Base-by-base conservation (phyloP, 30 jellyfish, hydroid and myxozoan species). In the Mastigias papua region DNA sequence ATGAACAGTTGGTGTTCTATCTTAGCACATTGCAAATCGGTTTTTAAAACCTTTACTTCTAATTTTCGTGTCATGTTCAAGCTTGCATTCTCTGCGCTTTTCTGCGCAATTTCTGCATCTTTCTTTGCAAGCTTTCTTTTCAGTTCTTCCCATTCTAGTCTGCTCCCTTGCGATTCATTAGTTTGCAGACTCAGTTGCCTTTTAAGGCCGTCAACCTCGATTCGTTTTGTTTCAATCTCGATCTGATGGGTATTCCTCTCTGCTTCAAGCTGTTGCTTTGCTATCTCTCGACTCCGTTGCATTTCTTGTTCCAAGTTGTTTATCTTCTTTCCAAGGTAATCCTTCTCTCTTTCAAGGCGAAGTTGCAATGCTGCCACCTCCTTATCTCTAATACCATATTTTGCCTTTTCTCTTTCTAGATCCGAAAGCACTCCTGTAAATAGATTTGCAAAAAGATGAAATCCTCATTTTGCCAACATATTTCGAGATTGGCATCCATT, bases 171-270 rank as follows among this genome's bases (percentile, higher is more conserved):
- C 22, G 94, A 51, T 46, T 85, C 94, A 13, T 81, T 49, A 16
- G 35, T 73, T 75, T 85, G 85, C 29, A 85, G 54, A 35, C 94
- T 85, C 76, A 85, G 76, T 28, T 73, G 89, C 58, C 96, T 50
- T 54, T 72, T 88, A 54, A 88, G 30, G 63, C 91, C 61, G 37
- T 88, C 96, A 60, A 77, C 72, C 71, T 88, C 96, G 4, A 88
- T 32, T 33, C 77, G 51, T 64, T 88, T 88, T 15, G 96, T 88
- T 58, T 88, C 96, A 35, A 63, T 69, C 63, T 88, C 96, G 66
- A 88, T 78, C 22, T 80, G 67, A 70, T 88, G 91, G 7, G 96
- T 88, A 42, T 73, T 79, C 42, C 83, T 27, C 63, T 76, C 87
- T 35, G 96, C 69, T 22, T 68, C 74, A 42, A 66, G 76, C 66